These are phyloP conservation scores for Oryzias sinensis DNA, from an alignment of 2,797 vertebrate species.

Conservation along the genomic window DNA sequence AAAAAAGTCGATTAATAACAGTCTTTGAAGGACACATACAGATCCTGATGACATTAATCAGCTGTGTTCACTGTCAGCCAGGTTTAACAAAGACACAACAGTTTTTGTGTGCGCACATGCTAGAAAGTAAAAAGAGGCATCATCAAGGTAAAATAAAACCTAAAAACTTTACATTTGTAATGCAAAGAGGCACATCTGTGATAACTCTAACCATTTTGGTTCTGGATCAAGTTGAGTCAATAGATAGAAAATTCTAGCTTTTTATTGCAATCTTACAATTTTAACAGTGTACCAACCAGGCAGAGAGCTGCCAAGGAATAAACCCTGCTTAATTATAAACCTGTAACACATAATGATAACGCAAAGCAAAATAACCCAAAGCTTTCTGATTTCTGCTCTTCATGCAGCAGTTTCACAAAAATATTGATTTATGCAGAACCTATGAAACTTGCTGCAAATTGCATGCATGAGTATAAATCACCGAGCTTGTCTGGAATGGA, in stretches of 20 bases:
- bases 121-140: constrained; percentile 31
- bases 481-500: not conserved
- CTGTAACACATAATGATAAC: no score
- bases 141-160: constrained; percentile 48
- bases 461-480: not conserved
- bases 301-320: no score
- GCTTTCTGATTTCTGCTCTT: no score
- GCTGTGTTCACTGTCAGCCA: constrained; percentile 8
- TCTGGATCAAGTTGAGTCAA: constrained; percentile 13
- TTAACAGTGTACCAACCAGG: not conserved
- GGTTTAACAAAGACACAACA: constrained; percentile 11
- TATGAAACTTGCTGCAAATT: constrained; percentile 1
- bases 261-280: not conserved
- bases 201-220: constrained; percentile 31
- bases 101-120: constrained; percentile 9
- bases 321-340: no score
- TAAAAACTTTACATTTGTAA: constrained; percentile 51
- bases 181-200: constrained; percentile 46
- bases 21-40: constrained; percentile 2
- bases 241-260: not conserved
- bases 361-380: no score
- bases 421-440: not conserved
- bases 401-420: no score
- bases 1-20: not conserved
- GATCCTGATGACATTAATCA: constrained; percentile 3